A percentile compares a stretch with the other conserved stretches of the same genome.
Conservation (phyloP, 2,888 invertebrate species). For the Drosophila multiciliata region DNA sequence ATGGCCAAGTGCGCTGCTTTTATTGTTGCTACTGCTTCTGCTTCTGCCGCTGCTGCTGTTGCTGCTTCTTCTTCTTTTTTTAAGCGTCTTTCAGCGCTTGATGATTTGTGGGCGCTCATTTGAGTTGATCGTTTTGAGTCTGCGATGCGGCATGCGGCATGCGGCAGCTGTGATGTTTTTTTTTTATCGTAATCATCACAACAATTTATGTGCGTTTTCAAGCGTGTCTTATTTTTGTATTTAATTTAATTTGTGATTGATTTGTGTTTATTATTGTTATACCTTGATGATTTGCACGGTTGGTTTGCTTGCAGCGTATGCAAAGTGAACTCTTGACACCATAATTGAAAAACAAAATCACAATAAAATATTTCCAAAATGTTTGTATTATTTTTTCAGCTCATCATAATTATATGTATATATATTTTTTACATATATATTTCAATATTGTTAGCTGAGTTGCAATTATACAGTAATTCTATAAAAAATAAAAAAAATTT, state of each 20-base stretch:
- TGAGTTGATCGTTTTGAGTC: neutral
- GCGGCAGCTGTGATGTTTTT: constrained; percentile 2
- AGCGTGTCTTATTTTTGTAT: constrained; percentile 22
- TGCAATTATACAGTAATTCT: neutral
- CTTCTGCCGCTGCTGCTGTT: constrained; percentile 2
- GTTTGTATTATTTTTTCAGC: neutral
- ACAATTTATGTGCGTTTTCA: constrained; percentile 26
- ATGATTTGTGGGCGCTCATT: constrained; percentile 39
- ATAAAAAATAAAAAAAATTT: neutral
- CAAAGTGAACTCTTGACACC: neutral
- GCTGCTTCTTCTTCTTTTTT: constrained; percentile 7
- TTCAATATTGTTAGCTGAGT: neutral
- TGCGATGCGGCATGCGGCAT: neutral
- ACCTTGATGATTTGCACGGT: neutral
- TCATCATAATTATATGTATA: neutral
- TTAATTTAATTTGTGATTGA: neutral
- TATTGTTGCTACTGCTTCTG: constrained; percentile 16
- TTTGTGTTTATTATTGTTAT: constrained; percentile 10
- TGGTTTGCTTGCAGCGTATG: neutral
- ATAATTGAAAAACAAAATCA: neutral
- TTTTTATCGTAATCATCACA: constrained; percentile 9
- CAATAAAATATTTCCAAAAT: neutral
- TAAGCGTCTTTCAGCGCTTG: constrained; percentile 2
- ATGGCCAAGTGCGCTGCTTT: constrained; percentile 41
- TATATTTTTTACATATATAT: neutral